phyloP scores from a whole-genome alignment of 1,140 invertebrate genomes.

The Patella vulgata region DNA sequence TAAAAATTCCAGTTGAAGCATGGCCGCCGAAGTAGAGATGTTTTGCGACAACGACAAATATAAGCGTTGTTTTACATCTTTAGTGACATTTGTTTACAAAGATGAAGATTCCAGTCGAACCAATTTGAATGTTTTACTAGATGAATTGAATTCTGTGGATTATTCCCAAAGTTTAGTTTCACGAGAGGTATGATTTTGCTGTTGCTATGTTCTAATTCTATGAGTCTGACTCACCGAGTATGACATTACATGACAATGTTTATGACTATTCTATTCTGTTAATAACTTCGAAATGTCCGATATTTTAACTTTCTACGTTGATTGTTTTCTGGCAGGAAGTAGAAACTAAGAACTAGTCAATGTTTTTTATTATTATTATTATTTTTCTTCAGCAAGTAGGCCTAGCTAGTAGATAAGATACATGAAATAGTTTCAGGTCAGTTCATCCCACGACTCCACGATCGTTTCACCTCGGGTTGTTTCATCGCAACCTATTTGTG shows the following conservation, averaged over 20 bases:
- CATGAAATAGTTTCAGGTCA: too few species aligned
- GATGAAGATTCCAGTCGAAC: conserved; percentile 47
- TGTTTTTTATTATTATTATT: too few species aligned
- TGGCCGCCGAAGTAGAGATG: conserved; percentile 40
- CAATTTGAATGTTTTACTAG: conserved; percentile 53
- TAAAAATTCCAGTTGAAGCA: conserved; percentile 16
- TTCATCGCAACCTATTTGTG: too few species aligned
- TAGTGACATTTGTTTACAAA: conserved; percentile 38
- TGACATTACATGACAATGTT: neutral
- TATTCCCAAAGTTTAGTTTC: conserved; percentile 29
- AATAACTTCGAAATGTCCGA: too few species aligned
- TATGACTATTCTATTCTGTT: neutral
- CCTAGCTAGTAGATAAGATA: too few species aligned
- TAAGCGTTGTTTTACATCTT: conserved; percentile 36
- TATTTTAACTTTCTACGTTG: too few species aligned
- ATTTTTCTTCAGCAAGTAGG: too few species aligned
- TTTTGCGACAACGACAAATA: conserved; percentile 41
- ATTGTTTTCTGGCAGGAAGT: too few species aligned
- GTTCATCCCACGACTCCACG: too few species aligned
- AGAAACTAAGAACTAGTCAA: too few species aligned
- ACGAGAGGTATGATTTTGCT: conserved; percentile 5
- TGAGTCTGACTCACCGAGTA: neutral
- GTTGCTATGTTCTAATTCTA: neutral
- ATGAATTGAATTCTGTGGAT: conserved; percentile 58
- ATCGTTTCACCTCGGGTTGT: too few species aligned